A percentile compares a stretch with the other conserved stretches of the same genome.
phyloP scores from a whole-genome alignment of 2,888 invertebrate species.

The Entomobrya proxima region DNA sequence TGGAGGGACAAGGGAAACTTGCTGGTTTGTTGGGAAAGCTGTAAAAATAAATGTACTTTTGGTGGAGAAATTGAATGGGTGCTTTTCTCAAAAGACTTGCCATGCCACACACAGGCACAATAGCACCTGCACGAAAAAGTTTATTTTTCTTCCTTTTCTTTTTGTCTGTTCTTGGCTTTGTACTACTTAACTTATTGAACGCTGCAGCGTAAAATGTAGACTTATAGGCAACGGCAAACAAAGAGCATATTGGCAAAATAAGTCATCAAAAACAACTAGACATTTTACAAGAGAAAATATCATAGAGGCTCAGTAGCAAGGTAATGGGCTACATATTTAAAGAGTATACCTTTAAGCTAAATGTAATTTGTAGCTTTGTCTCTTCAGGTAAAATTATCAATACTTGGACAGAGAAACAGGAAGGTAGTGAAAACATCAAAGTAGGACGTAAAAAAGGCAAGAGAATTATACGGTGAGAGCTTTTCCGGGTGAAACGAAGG shows the following conservation, averaged over 20 bases:
- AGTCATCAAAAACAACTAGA: no score
- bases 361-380: no score
- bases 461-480: constrained; percentile 9
- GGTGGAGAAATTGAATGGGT: constrained; percentile 25
- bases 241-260: no score
- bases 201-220: constrained; percentile 11
- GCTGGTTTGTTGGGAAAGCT: constrained; percentile 12
- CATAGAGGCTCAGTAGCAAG: background rate
- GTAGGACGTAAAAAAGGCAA: constrained; percentile 5
- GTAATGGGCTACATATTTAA: background rate
- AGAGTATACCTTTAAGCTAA: background rate
- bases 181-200: constrained; percentile 39
- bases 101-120: background rate
- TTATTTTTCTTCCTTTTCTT: constrained; percentile 27
- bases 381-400: background rate
- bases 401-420: background rate
- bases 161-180: background rate
- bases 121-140: constrained; percentile 32
- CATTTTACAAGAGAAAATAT: no score
- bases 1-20: background rate
- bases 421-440: background rate
- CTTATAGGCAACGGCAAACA: no score
- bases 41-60: constrained; percentile 46
- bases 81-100: constrained; percentile 12
- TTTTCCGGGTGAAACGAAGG: constrained; percentile 37